Base-by-base conservation (phyloP, 2,888 invertebrate genomes). In the Mesodorylaimus sp. region DNA sequence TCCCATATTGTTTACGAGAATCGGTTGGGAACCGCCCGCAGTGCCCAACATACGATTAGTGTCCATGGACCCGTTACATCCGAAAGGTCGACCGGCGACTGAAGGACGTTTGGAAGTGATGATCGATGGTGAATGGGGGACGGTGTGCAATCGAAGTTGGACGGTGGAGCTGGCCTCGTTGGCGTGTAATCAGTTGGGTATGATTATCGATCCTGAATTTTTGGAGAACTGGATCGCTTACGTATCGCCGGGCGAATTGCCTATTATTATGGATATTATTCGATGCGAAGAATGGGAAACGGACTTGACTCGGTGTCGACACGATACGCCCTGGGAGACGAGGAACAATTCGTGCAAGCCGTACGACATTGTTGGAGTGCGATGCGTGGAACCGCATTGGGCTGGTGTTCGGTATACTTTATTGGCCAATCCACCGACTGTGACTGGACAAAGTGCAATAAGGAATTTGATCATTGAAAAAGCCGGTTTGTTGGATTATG, bases 131-230 rank as follows among this genome's bases (percentile, higher is more conserved):
- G 78, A 79, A 65, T 95, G 95, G 95, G 95, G 95, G 32, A 93
- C 93, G 0, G 85, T 97, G 1, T 97, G 97, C 66, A 85, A 85
- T 69, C 86, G 95, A 65, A 84, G 83, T 43, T 97, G 95, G 91
- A 88, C 81, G 42, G 79, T 85, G 23, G 74, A 79, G 41, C 82
- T 87, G 63, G 89, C 97, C 0, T 85, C 89, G 0, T 70, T 95
- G 45, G 88, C 85, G 1, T 97, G 97, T 62, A 83, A 91, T 68
- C 93, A 95, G 68, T 70, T 97, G 54, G 95, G 95, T 0, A 74
- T 86, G 53, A 83, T 83, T 0, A 74, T 91, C 19, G 89, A 95
- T 68, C 88, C 89, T 0, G 78, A 81, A 56, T 77, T 77, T 55
- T 71, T 88, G 58, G 82, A 84, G 63, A 65, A 64, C 50, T 65